phyloP scores from a whole-genome alignment of 30 jellyfish, hydroid and myxozoan species.

The Aurelia sp. region DNA sequence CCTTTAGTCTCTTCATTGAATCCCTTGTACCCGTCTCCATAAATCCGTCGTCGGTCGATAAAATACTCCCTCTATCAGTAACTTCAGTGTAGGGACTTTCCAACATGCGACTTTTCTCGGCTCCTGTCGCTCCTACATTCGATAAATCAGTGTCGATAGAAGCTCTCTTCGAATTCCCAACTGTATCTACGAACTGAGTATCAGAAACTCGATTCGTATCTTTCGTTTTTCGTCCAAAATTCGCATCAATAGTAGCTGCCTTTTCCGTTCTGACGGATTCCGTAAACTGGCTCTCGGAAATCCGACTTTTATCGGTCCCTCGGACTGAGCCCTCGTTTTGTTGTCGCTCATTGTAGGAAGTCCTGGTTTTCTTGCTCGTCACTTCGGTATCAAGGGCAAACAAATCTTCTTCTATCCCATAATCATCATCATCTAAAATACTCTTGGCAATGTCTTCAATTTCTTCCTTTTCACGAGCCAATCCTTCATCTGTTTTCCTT shows the following conservation, averaged over 20 bases:
- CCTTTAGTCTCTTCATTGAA: too few relatives aligned
- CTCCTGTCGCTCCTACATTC: too few relatives aligned
- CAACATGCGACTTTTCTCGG: too few relatives aligned
- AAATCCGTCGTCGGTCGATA: too few relatives aligned
- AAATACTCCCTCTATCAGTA: too few relatives aligned
- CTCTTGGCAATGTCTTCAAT: constrained; percentile 33
- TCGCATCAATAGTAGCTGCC: background rate
- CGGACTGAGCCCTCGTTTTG: too few relatives aligned
- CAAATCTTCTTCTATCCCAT: constrained; percentile 13
- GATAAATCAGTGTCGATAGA: too few relatives aligned
- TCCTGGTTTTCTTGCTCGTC: background rate
- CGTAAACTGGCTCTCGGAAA: constrained; percentile 1
- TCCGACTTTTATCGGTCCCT: constrained; percentile 28
- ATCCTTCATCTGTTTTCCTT: background rate
- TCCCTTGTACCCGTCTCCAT: too few relatives aligned
- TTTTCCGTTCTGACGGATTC: background rate
- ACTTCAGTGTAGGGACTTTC: too few relatives aligned
- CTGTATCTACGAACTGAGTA: too few relatives aligned
- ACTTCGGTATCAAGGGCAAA: constrained; percentile 38
- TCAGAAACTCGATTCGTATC: too few relatives aligned
- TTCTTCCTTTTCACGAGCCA: background rate
- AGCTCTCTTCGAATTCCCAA: too few relatives aligned
- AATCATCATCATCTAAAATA: constrained; percentile 31
- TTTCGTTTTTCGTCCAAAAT: background rate
- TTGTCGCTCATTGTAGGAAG: background rate